Evolutionary conservation across 2,888 invertebrate genomes (phyloP).

Genomic region (Ditylenchus weischeri): DNA sequence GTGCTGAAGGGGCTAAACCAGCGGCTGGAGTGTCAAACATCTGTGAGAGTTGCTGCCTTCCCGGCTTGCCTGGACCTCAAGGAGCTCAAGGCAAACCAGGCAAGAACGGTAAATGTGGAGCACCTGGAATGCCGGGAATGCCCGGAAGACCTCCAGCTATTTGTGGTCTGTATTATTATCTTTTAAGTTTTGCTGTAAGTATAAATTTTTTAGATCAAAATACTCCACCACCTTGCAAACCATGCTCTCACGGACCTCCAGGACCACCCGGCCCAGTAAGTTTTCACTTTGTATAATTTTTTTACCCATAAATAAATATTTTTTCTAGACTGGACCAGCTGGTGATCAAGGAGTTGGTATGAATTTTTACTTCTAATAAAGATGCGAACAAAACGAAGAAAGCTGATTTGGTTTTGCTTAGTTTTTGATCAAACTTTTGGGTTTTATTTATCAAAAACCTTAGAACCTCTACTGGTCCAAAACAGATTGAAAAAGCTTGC

Average conservation of each 20-base stretch:
- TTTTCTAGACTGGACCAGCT: constrained; percentile 4
- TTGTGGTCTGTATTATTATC: constrained; percentile 1
- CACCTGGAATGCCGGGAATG: constrained; percentile 29
- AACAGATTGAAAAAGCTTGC: too few species aligned
- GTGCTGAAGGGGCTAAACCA: not conserved
- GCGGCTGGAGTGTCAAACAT: constrained; percentile 6
- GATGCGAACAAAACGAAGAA: not conserved
- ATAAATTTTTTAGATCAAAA: constrained; percentile 51
- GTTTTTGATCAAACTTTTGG: too few species aligned
- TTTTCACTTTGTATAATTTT: not conserved
- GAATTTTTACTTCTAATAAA: not conserved
- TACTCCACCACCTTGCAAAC: constrained; percentile 48
- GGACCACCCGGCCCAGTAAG: constrained; percentile 39
- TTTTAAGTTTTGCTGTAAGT: not conserved
- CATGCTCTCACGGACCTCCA: constrained; percentile 44
- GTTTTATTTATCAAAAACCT: too few species aligned
- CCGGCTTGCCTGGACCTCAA: constrained; percentile 53
- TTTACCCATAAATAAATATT: not conserved
- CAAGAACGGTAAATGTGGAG: constrained; percentile 34
- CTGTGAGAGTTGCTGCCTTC: constrained; percentile 53
- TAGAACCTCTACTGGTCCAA: too few species aligned
- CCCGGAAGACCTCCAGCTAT: constrained; percentile 26
- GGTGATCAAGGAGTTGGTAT: constrained; percentile 13
- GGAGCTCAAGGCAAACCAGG: constrained; percentile 29
- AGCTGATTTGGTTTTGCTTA: too few species aligned